Evolutionary conservation across 2,113 vertebrate genomes (phyloP).

Genomic region (Paracanthobrama guichenoti): DNA sequence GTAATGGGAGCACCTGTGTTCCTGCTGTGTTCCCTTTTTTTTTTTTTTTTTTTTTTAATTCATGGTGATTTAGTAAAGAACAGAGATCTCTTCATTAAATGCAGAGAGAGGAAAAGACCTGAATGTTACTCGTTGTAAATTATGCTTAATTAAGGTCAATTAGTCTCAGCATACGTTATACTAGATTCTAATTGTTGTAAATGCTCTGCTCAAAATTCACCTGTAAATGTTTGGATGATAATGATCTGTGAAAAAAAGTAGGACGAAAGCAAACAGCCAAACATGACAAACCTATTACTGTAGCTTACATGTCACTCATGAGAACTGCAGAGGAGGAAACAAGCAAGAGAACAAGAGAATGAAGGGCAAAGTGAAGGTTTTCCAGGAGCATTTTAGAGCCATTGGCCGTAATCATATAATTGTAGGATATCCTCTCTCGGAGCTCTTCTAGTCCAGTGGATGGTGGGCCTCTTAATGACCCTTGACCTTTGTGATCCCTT

Average conservation of each 20-base stretch:
- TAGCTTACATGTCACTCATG: constrained; percentile 33
- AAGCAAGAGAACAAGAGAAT: constrained; percentile 3
- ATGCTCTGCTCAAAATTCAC: constrained; percentile 32
- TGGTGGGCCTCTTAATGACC: constrained; percentile 58
- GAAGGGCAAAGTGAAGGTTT: constrained; percentile 28
- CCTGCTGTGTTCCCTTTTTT: too few relatives aligned
- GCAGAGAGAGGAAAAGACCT: background rate
- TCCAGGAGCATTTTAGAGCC: constrained; percentile 47
- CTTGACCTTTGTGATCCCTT: constrained; percentile 53
- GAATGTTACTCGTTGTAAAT: constrained; percentile 17
- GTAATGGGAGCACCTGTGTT: constrained; percentile 4
- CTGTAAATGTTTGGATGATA: constrained; percentile 33
- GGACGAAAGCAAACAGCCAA: constrained; percentile 36
- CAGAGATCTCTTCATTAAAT: constrained; percentile 17
- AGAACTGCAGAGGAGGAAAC: constrained; percentile 28
- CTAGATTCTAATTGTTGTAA: constrained; percentile 35
- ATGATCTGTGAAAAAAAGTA: constrained; percentile 36
- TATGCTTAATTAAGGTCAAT: constrained; percentile 43
- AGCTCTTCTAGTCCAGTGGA: constrained; percentile 33
- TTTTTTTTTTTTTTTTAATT: background rate
- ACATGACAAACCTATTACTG: constrained; percentile 48
- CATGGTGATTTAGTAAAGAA: constrained; percentile 11
- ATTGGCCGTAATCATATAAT: constrained; percentile 56
- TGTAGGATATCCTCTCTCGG: constrained; percentile 49
- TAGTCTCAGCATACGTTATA: constrained; percentile 4